Conservation (phyloP, 2,113 vertebrate genomes). For the Paramormyrops kingsleyae region DNA sequence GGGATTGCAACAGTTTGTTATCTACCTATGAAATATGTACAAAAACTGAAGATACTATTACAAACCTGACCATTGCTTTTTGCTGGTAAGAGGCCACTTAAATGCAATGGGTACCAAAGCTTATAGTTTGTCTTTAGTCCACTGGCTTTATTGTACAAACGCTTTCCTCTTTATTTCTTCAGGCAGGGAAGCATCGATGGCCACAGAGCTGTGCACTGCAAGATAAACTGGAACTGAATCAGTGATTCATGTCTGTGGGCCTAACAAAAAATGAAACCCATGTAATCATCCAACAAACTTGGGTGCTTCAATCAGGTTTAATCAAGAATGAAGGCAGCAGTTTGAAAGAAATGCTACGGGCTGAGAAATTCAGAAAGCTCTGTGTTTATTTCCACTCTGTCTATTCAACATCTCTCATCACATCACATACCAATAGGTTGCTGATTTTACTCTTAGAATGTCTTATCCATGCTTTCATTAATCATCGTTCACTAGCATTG, state of each 20-base stretch:
- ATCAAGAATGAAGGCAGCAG: no score
- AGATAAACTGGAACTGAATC: background rate
- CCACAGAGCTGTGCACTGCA: background rate
- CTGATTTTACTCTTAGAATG: background rate
- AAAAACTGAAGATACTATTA: background rate
- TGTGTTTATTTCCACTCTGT: background rate
- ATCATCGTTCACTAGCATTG: background rate
- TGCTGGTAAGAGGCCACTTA: background rate
- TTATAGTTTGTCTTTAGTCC: background rate
- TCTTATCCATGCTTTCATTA: background rate
- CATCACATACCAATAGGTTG: background rate
- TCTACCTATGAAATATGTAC: background rate
- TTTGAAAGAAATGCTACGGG: background rate
- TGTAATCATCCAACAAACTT: background rate
- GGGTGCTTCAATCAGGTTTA: background rate
- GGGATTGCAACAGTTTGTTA: background rate
- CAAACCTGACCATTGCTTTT: background rate
- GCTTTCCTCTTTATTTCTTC: background rate
- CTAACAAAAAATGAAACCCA: background rate
- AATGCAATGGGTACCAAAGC: background rate
- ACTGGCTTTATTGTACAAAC: background rate
- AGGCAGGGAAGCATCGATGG: background rate
- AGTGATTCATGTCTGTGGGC: background rate
- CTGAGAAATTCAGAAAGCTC: background rate
- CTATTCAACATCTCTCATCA: background rate